These are phyloP conservation scores for Lagodon rhomboides DNA, from an alignment of 2,797 vertebrate species.

Conservation along the genomic window DNA sequence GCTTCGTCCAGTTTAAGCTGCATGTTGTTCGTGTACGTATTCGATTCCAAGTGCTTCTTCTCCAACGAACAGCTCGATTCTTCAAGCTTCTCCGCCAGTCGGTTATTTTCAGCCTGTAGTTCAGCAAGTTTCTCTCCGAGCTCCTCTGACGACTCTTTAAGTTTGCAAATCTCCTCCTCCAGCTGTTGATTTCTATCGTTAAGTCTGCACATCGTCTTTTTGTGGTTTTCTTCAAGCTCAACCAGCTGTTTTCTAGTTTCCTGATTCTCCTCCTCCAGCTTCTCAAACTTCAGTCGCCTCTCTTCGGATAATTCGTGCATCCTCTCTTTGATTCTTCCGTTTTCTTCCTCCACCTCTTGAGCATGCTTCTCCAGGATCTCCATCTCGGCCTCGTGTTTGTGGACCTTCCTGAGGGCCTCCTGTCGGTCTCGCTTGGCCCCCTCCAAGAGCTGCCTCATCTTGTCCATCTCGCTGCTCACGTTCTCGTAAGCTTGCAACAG, in stretches of 20 bases:
- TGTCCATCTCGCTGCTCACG: slow-evolving; percentile 90
- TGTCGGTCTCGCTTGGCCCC: slow-evolving; percentile 87
- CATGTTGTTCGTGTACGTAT: slow-evolving; percentile 78
- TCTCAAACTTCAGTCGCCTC: slow-evolving; percentile 79
- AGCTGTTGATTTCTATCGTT: slow-evolving; percentile 78
- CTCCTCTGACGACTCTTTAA: slow-evolving; percentile 80
- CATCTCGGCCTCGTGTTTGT: slow-evolving; percentile 80
- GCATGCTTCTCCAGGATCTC: slow-evolving; percentile 77
- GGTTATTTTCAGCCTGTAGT: slow-evolving; percentile 81
- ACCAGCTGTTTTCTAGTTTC: slow-evolving; percentile 75
- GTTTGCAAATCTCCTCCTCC: slow-evolving; percentile 76
- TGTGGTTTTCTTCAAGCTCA: slow-evolving; percentile 71
- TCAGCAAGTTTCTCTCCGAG: slow-evolving; percentile 76
- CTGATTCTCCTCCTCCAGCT: slow-evolving; percentile 83
- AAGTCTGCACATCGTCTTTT: slow-evolving; percentile 62
- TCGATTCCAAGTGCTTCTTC: slow-evolving; percentile 80
- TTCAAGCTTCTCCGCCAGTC: slow-evolving; percentile 76
- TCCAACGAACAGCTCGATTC: slow-evolving; percentile 77
- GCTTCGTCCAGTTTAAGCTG: slow-evolving; percentile 85
- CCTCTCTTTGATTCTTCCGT: slow-evolving; percentile 79
- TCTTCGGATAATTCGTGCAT: slow-evolving; percentile 80
- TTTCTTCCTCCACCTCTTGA: slow-evolving; percentile 81
- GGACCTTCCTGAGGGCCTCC: slow-evolving; percentile 83
- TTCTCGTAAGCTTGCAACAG: slow-evolving; percentile 92
- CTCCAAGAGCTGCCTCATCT: slow-evolving; percentile 91